phyloP scores from a whole-genome alignment of 2,113 vertebrate species.

The Eurystomus gularis region DNA sequence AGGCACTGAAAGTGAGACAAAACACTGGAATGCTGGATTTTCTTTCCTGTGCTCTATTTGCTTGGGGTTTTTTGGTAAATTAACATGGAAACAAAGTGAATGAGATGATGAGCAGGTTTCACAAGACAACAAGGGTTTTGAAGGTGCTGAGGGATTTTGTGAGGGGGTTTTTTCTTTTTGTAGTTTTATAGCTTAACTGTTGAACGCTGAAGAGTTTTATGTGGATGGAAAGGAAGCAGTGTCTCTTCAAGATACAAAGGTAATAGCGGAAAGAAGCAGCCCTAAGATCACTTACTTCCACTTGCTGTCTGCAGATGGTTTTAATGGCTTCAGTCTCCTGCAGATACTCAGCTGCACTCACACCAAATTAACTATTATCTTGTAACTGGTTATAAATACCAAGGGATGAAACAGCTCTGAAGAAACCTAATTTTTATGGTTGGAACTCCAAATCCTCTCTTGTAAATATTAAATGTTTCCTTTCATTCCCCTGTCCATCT shows the following conservation, averaged over 20 bases:
- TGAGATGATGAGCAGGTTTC: not conserved
- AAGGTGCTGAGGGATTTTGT: not conserved
- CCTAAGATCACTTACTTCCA: not conserved
- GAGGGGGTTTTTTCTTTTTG: not conserved
- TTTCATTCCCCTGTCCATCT: not conserved
- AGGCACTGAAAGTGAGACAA: not conserved
- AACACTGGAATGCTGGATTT: not conserved
- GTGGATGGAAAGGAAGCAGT: not conserved
- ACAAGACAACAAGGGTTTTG: not conserved
- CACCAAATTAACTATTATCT: not conserved
- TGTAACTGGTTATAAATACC: slow-evolving; percentile 21
- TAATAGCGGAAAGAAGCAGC: not conserved
- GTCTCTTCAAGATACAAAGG: not conserved
- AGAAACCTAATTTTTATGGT: not conserved
- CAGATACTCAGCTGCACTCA: not conserved
- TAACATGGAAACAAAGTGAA: not conserved
- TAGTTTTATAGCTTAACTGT: not conserved
- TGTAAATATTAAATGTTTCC: not conserved
- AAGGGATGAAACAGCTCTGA: not conserved
- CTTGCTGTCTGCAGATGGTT: not conserved
- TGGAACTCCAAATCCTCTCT: not conserved
- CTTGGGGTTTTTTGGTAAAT: not conserved
- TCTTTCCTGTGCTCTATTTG: not conserved
- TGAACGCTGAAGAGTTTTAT: not conserved
- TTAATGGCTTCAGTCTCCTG: slow-evolving; percentile 9